Base-by-base conservation (phyloP, 2,888 invertebrate genomes). In the Vanessa cardui region DNA sequence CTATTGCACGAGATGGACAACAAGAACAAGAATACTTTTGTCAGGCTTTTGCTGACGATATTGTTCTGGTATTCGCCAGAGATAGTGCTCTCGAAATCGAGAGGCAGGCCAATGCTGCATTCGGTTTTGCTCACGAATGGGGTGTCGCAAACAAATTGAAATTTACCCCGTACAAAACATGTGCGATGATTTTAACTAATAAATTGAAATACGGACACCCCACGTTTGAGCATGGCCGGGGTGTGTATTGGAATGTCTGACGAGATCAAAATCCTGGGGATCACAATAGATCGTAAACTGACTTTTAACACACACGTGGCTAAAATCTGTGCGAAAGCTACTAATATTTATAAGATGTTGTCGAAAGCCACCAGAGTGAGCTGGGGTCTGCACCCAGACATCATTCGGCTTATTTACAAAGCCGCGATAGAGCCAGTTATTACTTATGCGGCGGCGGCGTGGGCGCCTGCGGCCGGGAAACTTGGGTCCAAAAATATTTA, bases 21-120 rank as follows among this genome's bases (percentile, higher is more conserved):
- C 0, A 9, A 16, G 0, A n/a, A n/a, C n/a, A n/a, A n/a, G 59
- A 50, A 2, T 58, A 46, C 0, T 68, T 72, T 21, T 58, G 66
- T 6, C 74, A 76, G 21, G 77, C 75, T 0, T 77, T 74, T 31
- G 75, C 75, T 0, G 76, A 76, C 39, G 74, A 77, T 18, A 5
- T 26, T 0, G 1, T 26, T 3, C 1, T 26, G 2, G 2, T 26
- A 0, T 26, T n/a, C n/a, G n/a, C n/a, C n/a, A n/a, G 60, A 0
- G 31, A 58, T 0, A 56, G 58, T 1, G 49, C 31, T 1, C 31
- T 0, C 2, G 64, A 66, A 2, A 45, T 69, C 0, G 44, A 71
- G 31, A 21, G 8, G 4, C 49, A 16, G 5, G 54, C 64, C 1
- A 71, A 69, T 15, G 9, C 9, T 0, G 46, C 62, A 0, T 58